Percentiles rank a stretch among this genome's conserved stretches.
These are phyloP conservation scores for Enteromius treurensis DNA, from an alignment of 2,797 vertebrate species.

Conservation along the genomic window DNA sequence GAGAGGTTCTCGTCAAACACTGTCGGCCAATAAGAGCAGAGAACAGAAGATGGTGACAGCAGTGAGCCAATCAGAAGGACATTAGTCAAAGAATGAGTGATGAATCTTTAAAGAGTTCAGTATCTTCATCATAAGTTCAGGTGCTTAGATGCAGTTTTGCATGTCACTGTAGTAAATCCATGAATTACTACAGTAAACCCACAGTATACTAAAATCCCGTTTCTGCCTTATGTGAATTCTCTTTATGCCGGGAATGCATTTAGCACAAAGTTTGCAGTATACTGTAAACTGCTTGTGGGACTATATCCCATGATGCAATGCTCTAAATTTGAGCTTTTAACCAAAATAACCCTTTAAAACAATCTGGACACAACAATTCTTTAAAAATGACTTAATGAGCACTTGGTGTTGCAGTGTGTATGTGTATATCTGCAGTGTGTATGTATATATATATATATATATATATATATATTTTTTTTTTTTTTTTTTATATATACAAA, in stretches of 20 bases:
- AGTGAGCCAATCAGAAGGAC: conserved; percentile 61
- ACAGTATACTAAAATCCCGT: not conserved
- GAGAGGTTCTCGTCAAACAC: not conserved
- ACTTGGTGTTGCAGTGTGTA: not conserved
- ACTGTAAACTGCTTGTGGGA: not conserved
- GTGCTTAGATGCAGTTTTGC: not conserved
- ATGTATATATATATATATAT: too few species aligned
- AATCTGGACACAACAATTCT: not conserved
- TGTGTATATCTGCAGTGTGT: not conserved
- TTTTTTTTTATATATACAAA: too few species aligned
- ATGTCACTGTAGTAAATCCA: not conserved
- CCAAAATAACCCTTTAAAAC: not conserved
- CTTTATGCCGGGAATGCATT: not conserved
- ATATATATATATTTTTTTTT: too few species aligned
- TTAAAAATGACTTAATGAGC: not conserved
- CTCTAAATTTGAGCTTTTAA: not conserved
- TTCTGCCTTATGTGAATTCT: not conserved
- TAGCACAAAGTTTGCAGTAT: not conserved
- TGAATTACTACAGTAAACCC: not conserved
- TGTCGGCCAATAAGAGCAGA: conserved; percentile 45
- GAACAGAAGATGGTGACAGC: not conserved
- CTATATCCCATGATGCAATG: not conserved
- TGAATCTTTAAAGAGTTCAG: not conserved
- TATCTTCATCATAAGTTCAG: not conserved
- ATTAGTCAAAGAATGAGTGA: conserved; percentile 38